Evolutionary conservation across 2,888 invertebrate genomes (phyloP).

Genomic region (Drosophila neutralis): DNA sequence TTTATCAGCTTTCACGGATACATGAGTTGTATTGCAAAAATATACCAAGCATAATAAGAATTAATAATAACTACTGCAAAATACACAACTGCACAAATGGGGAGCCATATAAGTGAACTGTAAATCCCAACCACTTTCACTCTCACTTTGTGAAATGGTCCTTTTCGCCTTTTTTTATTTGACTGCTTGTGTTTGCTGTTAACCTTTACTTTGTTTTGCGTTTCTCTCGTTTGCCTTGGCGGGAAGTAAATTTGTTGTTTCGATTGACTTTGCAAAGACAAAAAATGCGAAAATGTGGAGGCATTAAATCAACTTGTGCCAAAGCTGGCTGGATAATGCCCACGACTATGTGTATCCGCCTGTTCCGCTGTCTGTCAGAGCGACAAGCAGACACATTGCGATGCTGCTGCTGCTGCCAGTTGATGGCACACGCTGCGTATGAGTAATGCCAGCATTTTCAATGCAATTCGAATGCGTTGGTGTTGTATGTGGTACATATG

Average conservation of each 20-base stretch:
- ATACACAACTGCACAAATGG: constrained; percentile 24
- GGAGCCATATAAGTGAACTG: neutral
- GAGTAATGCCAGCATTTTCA: constrained; percentile 64
- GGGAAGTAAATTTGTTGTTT: constrained; percentile 68
- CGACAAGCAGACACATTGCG: constrained; percentile 46
- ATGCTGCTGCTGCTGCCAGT: constrained; percentile 50
- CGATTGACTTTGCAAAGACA: constrained; percentile 61
- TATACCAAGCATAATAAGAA: constrained; percentile 25
- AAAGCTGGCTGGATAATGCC: constrained; percentile 46
- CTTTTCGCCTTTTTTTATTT: constrained; percentile 29
- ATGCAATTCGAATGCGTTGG: constrained; percentile 44
- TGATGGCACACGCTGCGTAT: constrained; percentile 74
- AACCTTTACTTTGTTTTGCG: constrained; percentile 55
- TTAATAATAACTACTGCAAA: constrained; percentile 27
- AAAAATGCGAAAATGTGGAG: constrained; percentile 18
- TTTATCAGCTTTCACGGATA: constrained; percentile 13
- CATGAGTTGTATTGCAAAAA: constrained; percentile 13
- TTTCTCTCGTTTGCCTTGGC: constrained; percentile 55
- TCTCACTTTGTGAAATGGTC: constrained; percentile 40
- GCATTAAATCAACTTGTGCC: constrained; percentile 38
- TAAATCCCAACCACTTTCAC: constrained; percentile 36
- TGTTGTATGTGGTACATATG: neutral
- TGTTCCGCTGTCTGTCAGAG: constrained; percentile 30
- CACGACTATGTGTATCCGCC: constrained; percentile 29
- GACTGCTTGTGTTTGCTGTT: constrained; percentile 60